phyloP scores from a whole-genome alignment of 2,888 invertebrate genomes.

The Sialis fuliginosa region DNA sequence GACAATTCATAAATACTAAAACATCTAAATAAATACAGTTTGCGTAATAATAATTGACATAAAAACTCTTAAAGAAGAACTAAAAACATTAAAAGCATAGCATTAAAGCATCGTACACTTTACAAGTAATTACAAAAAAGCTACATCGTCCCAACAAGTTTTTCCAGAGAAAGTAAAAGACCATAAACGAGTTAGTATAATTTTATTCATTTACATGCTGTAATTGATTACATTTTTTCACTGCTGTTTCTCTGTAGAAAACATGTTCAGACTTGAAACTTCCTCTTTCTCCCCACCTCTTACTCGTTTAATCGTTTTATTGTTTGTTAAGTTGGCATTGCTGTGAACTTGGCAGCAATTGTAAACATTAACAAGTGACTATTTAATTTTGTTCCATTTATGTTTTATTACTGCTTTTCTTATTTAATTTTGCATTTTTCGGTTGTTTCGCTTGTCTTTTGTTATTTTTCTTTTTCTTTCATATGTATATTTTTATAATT shows the following conservation, averaged over 20 bases:
- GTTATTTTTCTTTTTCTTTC: not conserved
- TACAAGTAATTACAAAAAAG: too few relatives aligned
- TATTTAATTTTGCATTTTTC: not conserved
- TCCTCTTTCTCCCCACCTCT: not conserved
- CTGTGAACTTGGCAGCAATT: not conserved
- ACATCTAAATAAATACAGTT: too few relatives aligned
- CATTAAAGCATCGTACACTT: too few relatives aligned
- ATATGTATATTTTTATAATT: not conserved
- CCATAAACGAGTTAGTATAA: not conserved
- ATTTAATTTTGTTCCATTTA: not conserved
- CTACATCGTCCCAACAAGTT: too few relatives aligned
- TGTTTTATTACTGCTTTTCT: not conserved
- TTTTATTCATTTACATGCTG: constrained; percentile 5
- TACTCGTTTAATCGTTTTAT: not conserved
- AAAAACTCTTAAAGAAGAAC: not conserved
- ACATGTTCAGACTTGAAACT: not conserved
- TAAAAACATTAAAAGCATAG: not conserved
- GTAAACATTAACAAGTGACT: not conserved
- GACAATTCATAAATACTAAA: not conserved
- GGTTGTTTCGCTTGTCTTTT: not conserved
- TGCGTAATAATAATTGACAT: not conserved
- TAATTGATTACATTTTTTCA: constrained; percentile 4
- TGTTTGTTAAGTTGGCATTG: not conserved
- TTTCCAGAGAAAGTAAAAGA: too few relatives aligned
- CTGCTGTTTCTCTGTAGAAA: not conserved